Evolutionary conservation across 2,797 vertebrate genomes (phyloP), one percentile per base, ranked within the genome.

Genomic region (Artibeus jamaicensis): DNA sequence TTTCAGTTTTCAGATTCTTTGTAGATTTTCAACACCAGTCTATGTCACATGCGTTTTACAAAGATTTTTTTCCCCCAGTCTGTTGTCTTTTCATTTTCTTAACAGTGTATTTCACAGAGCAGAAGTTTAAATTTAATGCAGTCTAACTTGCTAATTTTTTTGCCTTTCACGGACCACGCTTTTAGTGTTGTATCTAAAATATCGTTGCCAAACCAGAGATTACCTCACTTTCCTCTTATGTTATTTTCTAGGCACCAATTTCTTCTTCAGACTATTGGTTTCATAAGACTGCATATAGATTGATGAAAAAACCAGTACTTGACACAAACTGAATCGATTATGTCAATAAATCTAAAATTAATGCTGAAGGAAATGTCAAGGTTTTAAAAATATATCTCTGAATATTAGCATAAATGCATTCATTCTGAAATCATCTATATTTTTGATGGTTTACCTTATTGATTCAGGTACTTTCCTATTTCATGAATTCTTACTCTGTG

Each of bases 261-360:
- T 94, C 18, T 37, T 85, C 86, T 91, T 68, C 29, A 94, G 26
- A 46, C 11, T 26, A 0, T 48, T 82, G 12, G 32, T 78, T 85
- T 94, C 76, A 81, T 46, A 62, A 39, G 59, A 67, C 8, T 37
- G 37, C 32, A 9, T 68, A 26, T 29, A 83, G 9, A 19, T 83
- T 82, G 37, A 44, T 85, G 81, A 84, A 81, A 46, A 82, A 76
- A 29, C 11, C 29, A 42, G 8, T 57, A 29, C 26, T 87, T 85
- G 44, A 62, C 22, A 77, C 67, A 50, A 73, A 48, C 53, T 42
- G 4, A 77, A 39, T 50, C 83, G 42, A 67, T 89, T 91, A 50
- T 67, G 22, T 44, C 29, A 87, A 21, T 65, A 95, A 93, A 53
- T 82, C 67, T 90, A 77, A 91, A 86, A 92, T 67, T 79, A n/a